Evolutionary conservation across 2,888 invertebrate species (phyloP).

Genomic region (Dryadula phaetusa): DNA sequence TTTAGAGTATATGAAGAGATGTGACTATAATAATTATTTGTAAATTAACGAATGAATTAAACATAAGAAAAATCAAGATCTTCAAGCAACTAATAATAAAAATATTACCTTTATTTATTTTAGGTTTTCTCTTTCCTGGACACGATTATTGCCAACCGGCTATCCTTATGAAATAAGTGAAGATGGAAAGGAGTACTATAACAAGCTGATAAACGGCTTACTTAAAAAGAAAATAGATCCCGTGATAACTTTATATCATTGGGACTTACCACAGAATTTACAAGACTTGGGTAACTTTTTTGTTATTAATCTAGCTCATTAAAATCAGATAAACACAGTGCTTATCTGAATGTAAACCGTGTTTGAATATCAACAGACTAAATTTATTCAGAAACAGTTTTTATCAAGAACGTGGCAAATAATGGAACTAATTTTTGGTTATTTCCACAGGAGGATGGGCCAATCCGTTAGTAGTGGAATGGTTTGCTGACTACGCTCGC

Average conservation of each 20-base stretch:
- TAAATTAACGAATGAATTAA: too few relatives aligned
- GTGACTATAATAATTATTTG: too few relatives aligned
- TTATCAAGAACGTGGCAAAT: neutral
- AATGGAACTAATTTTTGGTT: neutral
- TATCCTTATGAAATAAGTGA: neutral
- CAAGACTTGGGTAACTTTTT: slow-evolving; percentile 54
- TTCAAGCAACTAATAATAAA: too few relatives aligned
- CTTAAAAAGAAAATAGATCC: slow-evolving; percentile 86
- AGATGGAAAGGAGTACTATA: slow-evolving; percentile 1
- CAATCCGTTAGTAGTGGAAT: slow-evolving; percentile 78
- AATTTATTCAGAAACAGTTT: too few relatives aligned
- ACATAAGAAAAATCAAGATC: too few relatives aligned
- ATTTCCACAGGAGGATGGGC: slow-evolving; percentile 86
- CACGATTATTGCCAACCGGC: neutral
- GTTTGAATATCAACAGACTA: too few relatives aligned
- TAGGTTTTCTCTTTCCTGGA: slow-evolving; percentile 11
- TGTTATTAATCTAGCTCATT: too few relatives aligned
- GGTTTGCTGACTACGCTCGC: slow-evolving; percentile 44
- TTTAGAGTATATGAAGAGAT: too few relatives aligned
- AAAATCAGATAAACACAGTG: too few relatives aligned
- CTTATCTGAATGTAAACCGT: neutral
- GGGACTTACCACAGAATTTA: slow-evolving; percentile 81
- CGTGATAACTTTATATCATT: slow-evolving; percentile 84
- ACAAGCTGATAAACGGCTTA: slow-evolving; percentile 78
- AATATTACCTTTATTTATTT: too few relatives aligned